phyloP scores from a whole-genome alignment of 2,888 invertebrate species.

The Nymphalis c-album region DNA sequence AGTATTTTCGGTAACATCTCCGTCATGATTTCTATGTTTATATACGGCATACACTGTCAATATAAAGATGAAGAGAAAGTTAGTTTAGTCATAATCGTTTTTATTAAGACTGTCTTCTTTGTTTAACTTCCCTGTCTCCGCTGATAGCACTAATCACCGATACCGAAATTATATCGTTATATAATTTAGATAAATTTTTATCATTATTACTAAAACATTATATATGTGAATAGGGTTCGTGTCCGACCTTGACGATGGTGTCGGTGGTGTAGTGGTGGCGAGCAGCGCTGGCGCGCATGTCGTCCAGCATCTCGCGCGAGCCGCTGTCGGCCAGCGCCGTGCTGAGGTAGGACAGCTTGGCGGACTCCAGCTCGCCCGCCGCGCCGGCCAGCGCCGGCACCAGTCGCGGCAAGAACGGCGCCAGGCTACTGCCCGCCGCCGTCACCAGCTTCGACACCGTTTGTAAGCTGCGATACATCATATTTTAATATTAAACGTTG shows the following conservation, averaged over 20 bases:
- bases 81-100: not conserved
- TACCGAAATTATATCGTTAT: too few species aligned
- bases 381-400: slow-evolving; percentile 93
- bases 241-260: slow-evolving; percentile 88
- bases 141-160: too few species aligned
- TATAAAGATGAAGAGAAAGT: not conserved
- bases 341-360: slow-evolving; percentile 89
- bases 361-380: slow-evolving; percentile 92
- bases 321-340: slow-evolving; percentile 86
- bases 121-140: too few species aligned
- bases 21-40: slow-evolving; percentile 88
- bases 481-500: too few species aligned
- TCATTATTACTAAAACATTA: not conserved
- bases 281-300: slow-evolving; percentile 89
- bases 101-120: too few species aligned
- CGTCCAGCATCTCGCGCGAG: slow-evolving; percentile 89
- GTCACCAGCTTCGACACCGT: slow-evolving; percentile 93
- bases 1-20: slow-evolving; percentile 89
- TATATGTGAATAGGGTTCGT: not conserved
- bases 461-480: slow-evolving; percentile 82
- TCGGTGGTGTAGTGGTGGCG: slow-evolving; percentile 94
- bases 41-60: slow-evolving; percentile 83
- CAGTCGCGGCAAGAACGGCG: slow-evolving; percentile 89
- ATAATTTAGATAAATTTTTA: not conserved
- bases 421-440: slow-evolving; percentile 88